A percentile compares a stretch with the other conserved stretches of the same genome.
phyloP scores from a whole-genome alignment of 1,140 invertebrate species.

The Heliconius melpomene region DNA sequence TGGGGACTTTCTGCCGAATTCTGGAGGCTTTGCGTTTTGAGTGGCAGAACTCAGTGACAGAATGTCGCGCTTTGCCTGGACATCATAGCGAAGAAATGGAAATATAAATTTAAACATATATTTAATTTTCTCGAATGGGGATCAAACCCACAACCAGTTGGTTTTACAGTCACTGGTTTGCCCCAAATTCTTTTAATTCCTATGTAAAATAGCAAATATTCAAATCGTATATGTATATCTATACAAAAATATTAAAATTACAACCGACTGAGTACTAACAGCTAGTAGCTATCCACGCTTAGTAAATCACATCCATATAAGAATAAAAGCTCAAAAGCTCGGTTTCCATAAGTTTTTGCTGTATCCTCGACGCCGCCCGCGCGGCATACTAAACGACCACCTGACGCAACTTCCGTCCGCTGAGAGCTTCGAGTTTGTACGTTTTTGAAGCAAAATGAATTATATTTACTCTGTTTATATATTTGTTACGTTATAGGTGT shows the following conservation, averaged over 20 bases:
- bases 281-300: background rate
- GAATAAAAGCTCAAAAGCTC: slow-evolving; percentile 28
- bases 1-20: too few species aligned
- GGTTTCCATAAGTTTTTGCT: slow-evolving; percentile 38
- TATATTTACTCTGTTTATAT: slow-evolving; percentile 2
- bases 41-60: too few species aligned
- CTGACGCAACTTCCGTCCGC: slow-evolving; percentile 59
- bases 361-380: slow-evolving; percentile 31
- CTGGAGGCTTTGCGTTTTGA: too few species aligned
- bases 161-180: too few species aligned
- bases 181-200: too few species aligned
- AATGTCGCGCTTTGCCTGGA: too few species aligned
- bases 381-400: slow-evolving; percentile 55
- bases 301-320: slow-evolving; percentile 12
- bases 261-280: background rate
- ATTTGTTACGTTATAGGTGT: background rate
- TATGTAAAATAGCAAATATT: too few species aligned
- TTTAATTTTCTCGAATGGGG: too few species aligned
- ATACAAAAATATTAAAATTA: background rate
- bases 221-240: too few species aligned
- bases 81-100: too few species aligned
- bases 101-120: too few species aligned
- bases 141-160: too few species aligned
- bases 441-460: slow-evolving; percentile 30
- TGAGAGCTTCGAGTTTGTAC: slow-evolving; percentile 29